Percentiles rank a stretch among this genome's conserved stretches.
Evolutionary conservation across 2,888 invertebrate genomes (phyloP).

Genomic region (Agrenia bidenticulata): DNA sequence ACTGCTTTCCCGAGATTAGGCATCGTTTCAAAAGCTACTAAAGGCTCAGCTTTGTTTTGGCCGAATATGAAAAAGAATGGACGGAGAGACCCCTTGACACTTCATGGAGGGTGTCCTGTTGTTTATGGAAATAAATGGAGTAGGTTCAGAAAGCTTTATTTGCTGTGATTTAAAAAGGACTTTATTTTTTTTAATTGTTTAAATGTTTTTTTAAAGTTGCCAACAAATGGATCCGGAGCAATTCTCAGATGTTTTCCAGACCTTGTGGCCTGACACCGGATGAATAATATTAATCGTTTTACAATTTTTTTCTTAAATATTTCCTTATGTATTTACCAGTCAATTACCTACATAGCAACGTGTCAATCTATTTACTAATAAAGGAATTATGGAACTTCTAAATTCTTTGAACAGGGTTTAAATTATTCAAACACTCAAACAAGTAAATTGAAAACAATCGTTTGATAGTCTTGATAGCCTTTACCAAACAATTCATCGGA

Average conservation of each 20-base stretch:
- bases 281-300: too few relatives aligned
- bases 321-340: too few relatives aligned
- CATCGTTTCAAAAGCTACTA: conserved; percentile 51
- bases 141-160: conserved; percentile 34
- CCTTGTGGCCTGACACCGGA: neutral
- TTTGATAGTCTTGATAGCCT: too few relatives aligned
- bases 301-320: too few relatives aligned
- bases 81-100: conserved; percentile 53
- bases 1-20: conserved; percentile 55
- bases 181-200: conserved; percentile 2
- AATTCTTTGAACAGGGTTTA: too few relatives aligned
- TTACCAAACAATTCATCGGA: too few relatives aligned
- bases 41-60: conserved; percentile 59
- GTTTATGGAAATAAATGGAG: conserved; percentile 50
- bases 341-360: too few relatives aligned
- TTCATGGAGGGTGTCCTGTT: conserved; percentile 50
- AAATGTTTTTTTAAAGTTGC: conserved; percentile 43
- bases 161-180: neutral
- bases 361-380: too few relatives aligned
- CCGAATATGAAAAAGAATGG: conserved; percentile 57
- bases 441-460: too few relatives aligned
- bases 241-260: conserved; percentile 34
- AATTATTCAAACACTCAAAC: too few relatives aligned
- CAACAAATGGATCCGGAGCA: conserved; percentile 51
- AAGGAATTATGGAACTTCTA: too few relatives aligned